A percentile compares a stretch with the other conserved stretches of the same genome.
Conservation (phyloP, 1,140 invertebrate species). For the Panagrolaimus sp. region DNA sequence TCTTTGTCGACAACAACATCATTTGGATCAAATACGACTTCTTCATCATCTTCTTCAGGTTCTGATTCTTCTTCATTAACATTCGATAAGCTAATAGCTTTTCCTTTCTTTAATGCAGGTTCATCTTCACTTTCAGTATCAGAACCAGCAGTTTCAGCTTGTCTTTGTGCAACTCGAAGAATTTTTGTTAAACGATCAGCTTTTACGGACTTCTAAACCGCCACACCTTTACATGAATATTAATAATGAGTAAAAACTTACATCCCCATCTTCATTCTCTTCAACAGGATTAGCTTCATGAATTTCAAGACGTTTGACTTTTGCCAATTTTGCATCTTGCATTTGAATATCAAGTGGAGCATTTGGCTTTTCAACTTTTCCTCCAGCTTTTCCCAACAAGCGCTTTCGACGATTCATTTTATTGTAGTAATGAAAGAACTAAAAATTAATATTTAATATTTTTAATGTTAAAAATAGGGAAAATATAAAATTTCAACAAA, state of each 20-base stretch:
- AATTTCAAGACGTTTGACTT: neutral
- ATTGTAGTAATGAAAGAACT: no score
- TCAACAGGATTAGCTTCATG: neutral
- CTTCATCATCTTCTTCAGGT: constrained; percentile 27
- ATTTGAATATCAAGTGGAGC: neutral
- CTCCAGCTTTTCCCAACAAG: neutral
- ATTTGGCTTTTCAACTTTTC: constrained; percentile 1
- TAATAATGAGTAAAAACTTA: neutral
- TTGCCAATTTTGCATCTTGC: neutral
- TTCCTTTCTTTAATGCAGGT: neutral
- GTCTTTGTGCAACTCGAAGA: neutral
- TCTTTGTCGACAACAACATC: constrained; percentile 2
- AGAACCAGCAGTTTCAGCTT: neutral
- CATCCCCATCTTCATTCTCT: neutral
- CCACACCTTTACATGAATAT: neutral
- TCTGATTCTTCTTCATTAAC: constrained; percentile 26
- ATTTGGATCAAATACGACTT: constrained; percentile 3
- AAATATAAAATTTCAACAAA: no score
- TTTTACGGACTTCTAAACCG: neutral
- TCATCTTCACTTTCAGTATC: neutral
- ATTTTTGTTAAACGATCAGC: neutral
- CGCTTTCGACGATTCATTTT: constrained; percentile 1
- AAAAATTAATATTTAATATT: no score
- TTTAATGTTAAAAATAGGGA: no score
- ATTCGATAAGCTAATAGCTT: neutral